Evolutionary conservation across 2,888 invertebrate species (phyloP), one percentile per base, ranked within the genome.

Genomic region (Marasmarcha lunaedactyla): DNA sequence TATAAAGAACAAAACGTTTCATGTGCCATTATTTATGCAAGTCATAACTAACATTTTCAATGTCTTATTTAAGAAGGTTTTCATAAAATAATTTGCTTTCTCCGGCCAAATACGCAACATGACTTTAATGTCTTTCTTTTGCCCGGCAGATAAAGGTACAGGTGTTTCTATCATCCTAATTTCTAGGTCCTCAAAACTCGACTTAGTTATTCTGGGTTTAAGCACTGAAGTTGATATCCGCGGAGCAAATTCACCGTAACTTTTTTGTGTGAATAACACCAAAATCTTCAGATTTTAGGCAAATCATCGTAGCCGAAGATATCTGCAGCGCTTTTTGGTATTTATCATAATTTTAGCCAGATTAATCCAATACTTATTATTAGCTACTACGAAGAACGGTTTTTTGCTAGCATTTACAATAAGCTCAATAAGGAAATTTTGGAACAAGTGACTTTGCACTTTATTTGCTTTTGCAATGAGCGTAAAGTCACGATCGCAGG

Each of bases 81-180:
- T 35, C 25, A 33, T 34, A 15, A 37, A 37, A 37, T 27, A 41
- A 37, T 41, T 41, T 41, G 14, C 27, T 41, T n/a, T 41, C 41
- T 41, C 37, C 41, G 13, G 41, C 33, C 38, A 38, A 41, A 41
- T 38, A 38, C 41, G 38, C 25, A 38, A 41, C 41, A 41, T 37
- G 41, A 38, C 41, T 41, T 41, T 41, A 35, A 41, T 37, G 41
- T 41, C 41, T 41, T 41, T 41, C 38, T 41, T 41, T 41, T 38
- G 37, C 20, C 39, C 37, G 37, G 42, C 42, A 39, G 42, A 42
- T 39, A 42, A 39, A 36, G 42, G 36, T 39, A 42, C 36, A 42
- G 42, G 37, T 39, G 37, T 39, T 20, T 42, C 42, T 2, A 15
- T 33, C 39, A 42, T 39, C n/a, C 39, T 39, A 35, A 37, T 14